phyloP scores from a whole-genome alignment of 2,113 vertebrate species.

The Nesogale talazaci region DNA sequence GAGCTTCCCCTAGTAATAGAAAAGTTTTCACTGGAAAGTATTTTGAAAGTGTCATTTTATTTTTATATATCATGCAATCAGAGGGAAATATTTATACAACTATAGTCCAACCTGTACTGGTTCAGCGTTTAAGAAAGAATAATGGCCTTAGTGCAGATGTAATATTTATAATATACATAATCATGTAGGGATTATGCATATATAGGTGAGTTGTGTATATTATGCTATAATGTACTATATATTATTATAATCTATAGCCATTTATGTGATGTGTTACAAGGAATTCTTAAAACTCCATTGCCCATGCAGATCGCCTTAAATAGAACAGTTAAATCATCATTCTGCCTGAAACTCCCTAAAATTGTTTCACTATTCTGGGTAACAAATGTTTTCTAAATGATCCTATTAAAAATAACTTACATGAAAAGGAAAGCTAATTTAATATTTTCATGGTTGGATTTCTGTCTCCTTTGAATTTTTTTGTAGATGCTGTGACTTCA shows the following conservation, averaged over 20 bases:
- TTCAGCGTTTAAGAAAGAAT: conserved; percentile 37
- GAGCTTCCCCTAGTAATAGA: conserved; percentile 74
- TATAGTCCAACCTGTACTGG: conserved; percentile 8
- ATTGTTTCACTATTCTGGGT: conserved; percentile 10
- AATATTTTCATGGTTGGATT: not conserved
- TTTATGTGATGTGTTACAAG: not conserved
- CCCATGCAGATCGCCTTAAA: not conserved
- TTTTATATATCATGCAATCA: conserved; percentile 68
- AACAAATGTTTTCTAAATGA: conserved; percentile 34
- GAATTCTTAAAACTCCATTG: conserved; percentile 13
- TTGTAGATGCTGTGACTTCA: too few species aligned
- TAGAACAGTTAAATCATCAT: not conserved
- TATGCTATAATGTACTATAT: too few species aligned
- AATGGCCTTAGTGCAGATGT: not conserved
- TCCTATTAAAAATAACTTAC: not conserved
- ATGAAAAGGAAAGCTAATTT: not conserved
- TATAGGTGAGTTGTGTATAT: too few species aligned
- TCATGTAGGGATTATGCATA: not conserved
- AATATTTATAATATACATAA: conserved; percentile 34
- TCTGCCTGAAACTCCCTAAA: not conserved
- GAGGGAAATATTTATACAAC: conserved; percentile 64
- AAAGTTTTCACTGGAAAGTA: conserved; percentile 78
- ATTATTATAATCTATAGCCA: not conserved
- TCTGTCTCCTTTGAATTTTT: too few species aligned
- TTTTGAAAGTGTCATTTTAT: conserved; percentile 78